Evolutionary conservation across 2,888 invertebrate species (phyloP).

Genomic region (Spilarctia lutea): DNA sequence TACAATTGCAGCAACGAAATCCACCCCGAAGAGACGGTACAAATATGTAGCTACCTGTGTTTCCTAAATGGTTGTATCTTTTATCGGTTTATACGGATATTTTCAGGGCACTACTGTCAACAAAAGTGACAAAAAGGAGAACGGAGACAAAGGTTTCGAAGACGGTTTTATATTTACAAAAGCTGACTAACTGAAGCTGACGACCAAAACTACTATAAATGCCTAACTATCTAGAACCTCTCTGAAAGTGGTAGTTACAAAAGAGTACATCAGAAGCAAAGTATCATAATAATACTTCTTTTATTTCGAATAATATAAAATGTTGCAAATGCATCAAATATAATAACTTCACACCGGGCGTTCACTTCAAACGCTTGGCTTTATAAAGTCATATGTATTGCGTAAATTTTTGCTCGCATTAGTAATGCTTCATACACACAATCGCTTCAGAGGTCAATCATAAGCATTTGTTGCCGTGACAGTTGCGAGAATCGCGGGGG

Average conservation of each 20-base stretch:
- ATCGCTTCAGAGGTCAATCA: slow-evolving; percentile 74
- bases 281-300: neutral
- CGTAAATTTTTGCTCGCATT: slow-evolving; percentile 75
- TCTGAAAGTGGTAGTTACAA: neutral
- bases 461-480: slow-evolving; percentile 76
- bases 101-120: neutral
- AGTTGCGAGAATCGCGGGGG: slow-evolving; percentile 73
- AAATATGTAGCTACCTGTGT: neutral
- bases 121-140: neutral
- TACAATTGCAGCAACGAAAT: neutral
- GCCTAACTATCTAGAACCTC: too few relatives aligned
- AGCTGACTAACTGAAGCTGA: too few relatives aligned
- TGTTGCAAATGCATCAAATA: slow-evolving; percentile 1
- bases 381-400: slow-evolving; percentile 66
- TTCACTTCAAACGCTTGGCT: slow-evolving; percentile 70
- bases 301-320: neutral
- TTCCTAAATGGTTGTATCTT: neutral
- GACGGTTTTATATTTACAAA: neutral
- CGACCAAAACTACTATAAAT: too few relatives aligned
- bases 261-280: neutral
- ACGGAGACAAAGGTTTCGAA: neutral
- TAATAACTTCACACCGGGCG: slow-evolving; percentile 67
- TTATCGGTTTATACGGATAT: neutral
- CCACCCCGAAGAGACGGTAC: neutral
- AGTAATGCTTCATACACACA: slow-evolving; percentile 63